phyloP scores from a whole-genome alignment of 2,888 invertebrate genomes.

The Drosophila pseudotalamancana region DNA sequence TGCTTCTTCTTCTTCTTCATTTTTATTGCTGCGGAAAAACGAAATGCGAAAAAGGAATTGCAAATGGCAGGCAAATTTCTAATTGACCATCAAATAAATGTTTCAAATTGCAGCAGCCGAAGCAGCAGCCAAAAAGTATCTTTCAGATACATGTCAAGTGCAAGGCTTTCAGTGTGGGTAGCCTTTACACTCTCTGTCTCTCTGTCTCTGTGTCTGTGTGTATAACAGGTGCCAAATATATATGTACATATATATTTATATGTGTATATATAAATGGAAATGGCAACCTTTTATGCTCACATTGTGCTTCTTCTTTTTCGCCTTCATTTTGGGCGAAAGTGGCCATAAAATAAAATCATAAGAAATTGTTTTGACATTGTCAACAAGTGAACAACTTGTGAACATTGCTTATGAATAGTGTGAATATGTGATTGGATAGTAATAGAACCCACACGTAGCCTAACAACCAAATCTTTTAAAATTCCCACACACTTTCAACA shows the following conservation, averaged over 20 bases:
- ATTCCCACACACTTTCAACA: not conserved
- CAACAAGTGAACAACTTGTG: conserved; percentile 64
- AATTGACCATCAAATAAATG: conserved; percentile 71
- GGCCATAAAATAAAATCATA: conserved; percentile 39
- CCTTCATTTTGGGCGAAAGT: conserved; percentile 14
- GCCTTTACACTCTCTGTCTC: conserved; percentile 6
- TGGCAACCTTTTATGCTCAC: conserved; percentile 56
- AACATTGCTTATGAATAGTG: conserved; percentile 24
- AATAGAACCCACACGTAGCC: not conserved
- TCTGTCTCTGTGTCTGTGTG: conserved; percentile 35
- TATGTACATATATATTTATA: conserved; percentile 25
- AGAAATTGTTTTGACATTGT: conserved; percentile 41
- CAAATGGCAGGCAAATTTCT: conserved; percentile 67
- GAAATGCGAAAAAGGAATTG: conserved; percentile 58
- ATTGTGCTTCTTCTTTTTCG: conserved; percentile 26
- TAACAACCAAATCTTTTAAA: not conserved
- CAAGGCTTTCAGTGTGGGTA: conserved; percentile 38
- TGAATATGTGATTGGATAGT: conserved; percentile 2
- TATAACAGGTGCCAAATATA: conserved; percentile 70
- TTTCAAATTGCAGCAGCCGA: conserved; percentile 47
- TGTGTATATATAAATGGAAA: conserved; percentile 38
- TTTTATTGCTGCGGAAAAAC: conserved; percentile 58
- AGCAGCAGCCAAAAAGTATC: conserved; percentile 44
- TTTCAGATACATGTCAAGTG: conserved; percentile 59
- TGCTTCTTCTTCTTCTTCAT: conserved; percentile 30